Evolutionary conservation across 2,113 vertebrate genomes (phyloP), one percentile per base, ranked within the genome.

Genomic region (Turnix velox): DNA sequence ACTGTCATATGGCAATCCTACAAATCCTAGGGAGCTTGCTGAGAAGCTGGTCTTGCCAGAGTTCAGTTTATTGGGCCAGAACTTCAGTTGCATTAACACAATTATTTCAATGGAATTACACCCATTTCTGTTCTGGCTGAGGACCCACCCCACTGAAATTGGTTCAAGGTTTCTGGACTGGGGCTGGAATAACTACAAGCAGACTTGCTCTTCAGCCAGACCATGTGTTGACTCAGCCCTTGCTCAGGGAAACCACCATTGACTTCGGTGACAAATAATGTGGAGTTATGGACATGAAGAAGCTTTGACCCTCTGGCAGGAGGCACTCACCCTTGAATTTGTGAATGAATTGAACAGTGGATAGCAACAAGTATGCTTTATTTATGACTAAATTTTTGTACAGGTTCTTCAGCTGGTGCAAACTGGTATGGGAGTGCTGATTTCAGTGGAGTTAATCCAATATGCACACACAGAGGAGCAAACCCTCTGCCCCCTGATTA

Each of bases 241-340:
- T 79, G 84, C 92, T 93, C 94, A 96, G 94, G 92, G 81, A 93
- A 94, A 31, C 35, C 42, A 79, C 39, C 66, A 13, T 1, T 94
- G 81, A 69, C 87, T 91, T 54, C 77, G 33, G 82, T 87, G 88
- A 73, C 66, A 54, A 83, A 33, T 78, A 49, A 42, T 8, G 5
- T 54, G n/a, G 35, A 20, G 0, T 58, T 59, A 14, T 0, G 2
- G 75, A 73, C 58, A 4, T 6, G 8, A 89, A 75, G 91, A 82
- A 83, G 72, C 75, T 79, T 61, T 88, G 62, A 33, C 39, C 61
- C 84, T 23, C 37, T 61, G 86, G 77, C 62, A 69, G 84, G 92
- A 74, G 79, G 33, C 75, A 28, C 71, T 96, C 89, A 31, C 42
- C 69, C 72, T 69, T 92, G 57, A 63, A 84, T 74, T 89, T 88